Conservation (phyloP, 2,888 invertebrate species). For the Caenorhabditis angaria region DNA sequence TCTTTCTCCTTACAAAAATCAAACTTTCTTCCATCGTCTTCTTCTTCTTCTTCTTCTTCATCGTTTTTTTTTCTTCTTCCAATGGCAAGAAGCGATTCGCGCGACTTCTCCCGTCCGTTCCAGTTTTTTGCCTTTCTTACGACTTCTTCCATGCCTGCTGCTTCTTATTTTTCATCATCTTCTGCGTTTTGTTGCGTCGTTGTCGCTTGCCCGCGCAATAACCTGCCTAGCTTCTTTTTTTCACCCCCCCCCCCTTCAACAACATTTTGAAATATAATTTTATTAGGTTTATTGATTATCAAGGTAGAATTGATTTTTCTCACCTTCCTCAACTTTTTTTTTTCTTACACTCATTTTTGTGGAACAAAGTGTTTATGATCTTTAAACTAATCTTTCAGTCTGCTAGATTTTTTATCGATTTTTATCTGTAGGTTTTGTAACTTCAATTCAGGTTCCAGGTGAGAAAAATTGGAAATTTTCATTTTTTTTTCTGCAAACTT, state of each 20-base stretch:
- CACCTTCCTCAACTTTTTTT: not conserved
- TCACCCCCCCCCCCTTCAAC: slow-evolving; percentile 4
- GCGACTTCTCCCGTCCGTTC: slow-evolving; percentile 8
- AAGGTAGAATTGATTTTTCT: not conserved
- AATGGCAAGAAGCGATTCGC: slow-evolving; percentile 10
- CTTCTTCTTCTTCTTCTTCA: not conserved
- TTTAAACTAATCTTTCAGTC: not conserved
- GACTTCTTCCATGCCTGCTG: not conserved
- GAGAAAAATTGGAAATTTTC: too few relatives aligned
- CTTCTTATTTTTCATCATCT: too few relatives aligned
- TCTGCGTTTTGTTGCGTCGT: not conserved
- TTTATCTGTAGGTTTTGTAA: too few relatives aligned
- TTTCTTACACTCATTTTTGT: not conserved
- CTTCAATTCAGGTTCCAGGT: too few relatives aligned
- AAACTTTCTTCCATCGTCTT: slow-evolving; percentile 8
- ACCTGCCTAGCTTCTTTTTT: slow-evolving; percentile 7
- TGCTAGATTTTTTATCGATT: too few relatives aligned
- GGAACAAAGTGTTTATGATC: not conserved
- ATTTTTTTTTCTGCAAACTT: too few relatives aligned
- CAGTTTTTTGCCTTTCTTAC: slow-evolving; percentile 12
- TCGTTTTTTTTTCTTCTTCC: slow-evolving; percentile 1
- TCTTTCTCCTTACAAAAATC: slow-evolving; percentile 9
- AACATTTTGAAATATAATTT: not conserved
- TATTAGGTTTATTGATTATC: slow-evolving; percentile 4
- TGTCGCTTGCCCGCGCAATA: not conserved